A percentile compares a stretch with the other conserved stretches of the same genome.
Conservation (phyloP, 2,888 invertebrate genomes). For the Acanthosepion lycidas region DNA sequence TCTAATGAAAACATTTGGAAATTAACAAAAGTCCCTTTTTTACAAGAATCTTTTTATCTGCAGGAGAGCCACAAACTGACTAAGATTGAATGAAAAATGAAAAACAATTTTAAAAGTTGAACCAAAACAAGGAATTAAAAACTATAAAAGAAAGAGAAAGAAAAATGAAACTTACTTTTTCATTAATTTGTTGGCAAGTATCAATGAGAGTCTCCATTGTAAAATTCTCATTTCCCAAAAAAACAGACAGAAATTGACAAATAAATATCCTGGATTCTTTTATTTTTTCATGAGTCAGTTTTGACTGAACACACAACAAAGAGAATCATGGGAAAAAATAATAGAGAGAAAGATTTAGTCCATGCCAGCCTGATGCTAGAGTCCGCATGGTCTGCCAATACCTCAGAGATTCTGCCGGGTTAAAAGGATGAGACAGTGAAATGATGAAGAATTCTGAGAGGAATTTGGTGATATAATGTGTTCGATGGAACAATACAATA, state of each 20-base stretch:
- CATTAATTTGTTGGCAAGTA: not conserved
- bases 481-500: not conserved
- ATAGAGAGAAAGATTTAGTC: not conserved
- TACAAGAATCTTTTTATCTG: too few species aligned
- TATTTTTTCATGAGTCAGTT: slow-evolving; percentile 15
- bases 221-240: not conserved
- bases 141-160: not conserved
- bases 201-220: not conserved
- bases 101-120: too few species aligned
- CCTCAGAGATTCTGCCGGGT: not conserved
- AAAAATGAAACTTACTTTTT: not conserved
- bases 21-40: too few species aligned
- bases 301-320: not conserved
- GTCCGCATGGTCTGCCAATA: not conserved
- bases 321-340: not conserved
- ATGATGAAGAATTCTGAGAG: not conserved
- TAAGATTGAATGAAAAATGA: too few species aligned
- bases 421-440: not conserved
- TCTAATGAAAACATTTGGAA: too few species aligned
- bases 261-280: not conserved
- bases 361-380: not conserved
- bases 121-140: too few species aligned
- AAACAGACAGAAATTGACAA: not conserved
- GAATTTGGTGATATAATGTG: slow-evolving; percentile 33
- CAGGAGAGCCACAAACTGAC: too few species aligned